Percentiles rank a stretch among this genome's conserved stretches.
phyloP scores from a whole-genome alignment of 2,113 vertebrate species.

The Noturus placidus region DNA sequence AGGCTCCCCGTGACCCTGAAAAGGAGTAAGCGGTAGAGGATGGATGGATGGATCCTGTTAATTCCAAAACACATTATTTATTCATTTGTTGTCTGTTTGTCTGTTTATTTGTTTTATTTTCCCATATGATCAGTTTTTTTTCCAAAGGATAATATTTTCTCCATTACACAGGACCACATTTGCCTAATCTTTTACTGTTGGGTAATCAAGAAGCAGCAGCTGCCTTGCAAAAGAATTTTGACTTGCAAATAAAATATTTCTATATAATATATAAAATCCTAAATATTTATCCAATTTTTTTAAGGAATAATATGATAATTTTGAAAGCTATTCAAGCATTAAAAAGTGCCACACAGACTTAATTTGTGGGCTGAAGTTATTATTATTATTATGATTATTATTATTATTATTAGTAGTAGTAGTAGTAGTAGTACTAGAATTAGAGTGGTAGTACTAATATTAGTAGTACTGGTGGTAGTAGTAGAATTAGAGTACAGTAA shows the following conservation, averaged over 20 bases:
- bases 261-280: no score
- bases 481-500: no score
- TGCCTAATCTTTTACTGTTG: not conserved
- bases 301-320: not conserved
- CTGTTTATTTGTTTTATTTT: not conserved
- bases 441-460: no score
- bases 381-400: no score
- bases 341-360: not conserved
- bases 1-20: no score
- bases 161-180: not conserved
- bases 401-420: no score
- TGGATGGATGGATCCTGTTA: no score
- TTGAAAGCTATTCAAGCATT: not conserved
- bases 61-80: no score
- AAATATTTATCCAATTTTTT: not conserved
- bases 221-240: not conserved
- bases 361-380: not conserved
- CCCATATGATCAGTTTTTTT: not conserved
- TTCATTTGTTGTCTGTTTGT: not conserved
- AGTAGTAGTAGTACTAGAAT: no score
- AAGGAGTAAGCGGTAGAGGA: no score
- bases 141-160: not conserved
- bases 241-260: no score
- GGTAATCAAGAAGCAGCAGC: not conserved
- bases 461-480: no score